A percentile compares a stretch with the other conserved stretches of the same genome.
Conservation (phyloP, 2,113 vertebrate genomes). For the Lasiurus cinereus region DNA sequence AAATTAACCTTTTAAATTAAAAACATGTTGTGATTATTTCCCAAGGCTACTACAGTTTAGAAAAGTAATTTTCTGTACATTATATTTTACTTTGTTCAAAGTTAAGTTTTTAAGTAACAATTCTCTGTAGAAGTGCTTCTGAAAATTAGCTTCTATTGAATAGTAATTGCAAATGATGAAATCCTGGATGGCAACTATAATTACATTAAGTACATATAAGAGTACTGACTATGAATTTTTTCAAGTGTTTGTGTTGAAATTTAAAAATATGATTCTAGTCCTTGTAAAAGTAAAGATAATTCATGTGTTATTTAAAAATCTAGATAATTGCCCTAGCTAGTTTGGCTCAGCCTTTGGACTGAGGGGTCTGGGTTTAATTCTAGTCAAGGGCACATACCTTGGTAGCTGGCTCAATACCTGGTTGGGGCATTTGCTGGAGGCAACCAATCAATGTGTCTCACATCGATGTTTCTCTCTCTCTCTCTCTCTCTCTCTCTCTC, state of each 20-base stretch:
- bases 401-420: no score
- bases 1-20: constrained; percentile 62
- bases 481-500: no score
- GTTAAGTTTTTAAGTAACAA: constrained; percentile 28
- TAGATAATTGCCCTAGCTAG: not conserved
- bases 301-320: not conserved
- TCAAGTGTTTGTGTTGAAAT: not conserved
- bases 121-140: constrained; percentile 25
- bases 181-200: constrained; percentile 40
- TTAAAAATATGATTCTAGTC: constrained; percentile 17
- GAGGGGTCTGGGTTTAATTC: no score
- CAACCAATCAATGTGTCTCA: no score
- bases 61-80: constrained; percentile 49
- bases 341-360: no score
- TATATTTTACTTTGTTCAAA: not conserved
- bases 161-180: constrained; percentile 23
- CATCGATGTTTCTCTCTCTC: no score
- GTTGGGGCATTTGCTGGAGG: no score
- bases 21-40: constrained; percentile 2
- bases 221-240: not conserved
- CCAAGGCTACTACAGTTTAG: not conserved
- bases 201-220: constrained; percentile 35
- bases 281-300: not conserved
- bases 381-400: no score
- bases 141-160: constrained; percentile 53